Conservation (phyloP, 2,888 invertebrate species). For the Drosophila limbata region DNA sequence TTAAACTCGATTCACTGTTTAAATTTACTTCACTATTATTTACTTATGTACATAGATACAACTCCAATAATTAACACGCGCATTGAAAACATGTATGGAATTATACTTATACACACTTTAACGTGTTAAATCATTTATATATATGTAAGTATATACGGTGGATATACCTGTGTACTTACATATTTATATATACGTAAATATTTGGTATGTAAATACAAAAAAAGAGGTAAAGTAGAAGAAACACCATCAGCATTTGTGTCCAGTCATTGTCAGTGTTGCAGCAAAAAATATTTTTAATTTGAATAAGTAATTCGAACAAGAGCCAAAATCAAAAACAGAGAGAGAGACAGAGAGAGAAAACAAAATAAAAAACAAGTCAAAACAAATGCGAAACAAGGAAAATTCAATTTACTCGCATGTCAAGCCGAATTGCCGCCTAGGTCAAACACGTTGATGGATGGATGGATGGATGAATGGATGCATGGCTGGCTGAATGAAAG, state of each 20-base stretch:
- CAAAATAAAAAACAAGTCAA: constrained; percentile 66
- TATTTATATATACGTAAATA: constrained; percentile 1
- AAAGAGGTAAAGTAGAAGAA: constrained; percentile 44
- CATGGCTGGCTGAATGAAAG: constrained; percentile 53
- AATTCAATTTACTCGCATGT: constrained; percentile 83
- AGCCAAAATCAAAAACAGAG: constrained; percentile 61
- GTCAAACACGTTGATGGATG: constrained; percentile 82
- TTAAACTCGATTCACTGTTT: too few relatives aligned
- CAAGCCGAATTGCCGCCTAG: constrained; percentile 80
- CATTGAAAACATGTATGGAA: constrained; percentile 31
- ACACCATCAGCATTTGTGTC: constrained; percentile 43
- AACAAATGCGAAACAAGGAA: constrained; percentile 80
- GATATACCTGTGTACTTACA: background rate
- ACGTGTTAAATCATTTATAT: constrained; percentile 33
- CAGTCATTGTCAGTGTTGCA: constrained; percentile 61
- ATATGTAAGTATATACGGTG: constrained; percentile 9
- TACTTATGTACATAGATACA: constrained; percentile 9
- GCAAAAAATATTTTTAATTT: constrained; percentile 77
- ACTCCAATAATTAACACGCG: constrained; percentile 34
- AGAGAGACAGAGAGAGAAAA: constrained; percentile 4
- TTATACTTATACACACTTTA: constrained; percentile 20
- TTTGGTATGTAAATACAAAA: constrained; percentile 35
- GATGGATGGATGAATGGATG: constrained; percentile 40
- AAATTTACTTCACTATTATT: background rate
- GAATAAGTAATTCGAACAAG: constrained; percentile 79